Evolutionary conservation across 2,888 invertebrate genomes (phyloP).

Genomic region (Isotomurus palustris): DNA sequence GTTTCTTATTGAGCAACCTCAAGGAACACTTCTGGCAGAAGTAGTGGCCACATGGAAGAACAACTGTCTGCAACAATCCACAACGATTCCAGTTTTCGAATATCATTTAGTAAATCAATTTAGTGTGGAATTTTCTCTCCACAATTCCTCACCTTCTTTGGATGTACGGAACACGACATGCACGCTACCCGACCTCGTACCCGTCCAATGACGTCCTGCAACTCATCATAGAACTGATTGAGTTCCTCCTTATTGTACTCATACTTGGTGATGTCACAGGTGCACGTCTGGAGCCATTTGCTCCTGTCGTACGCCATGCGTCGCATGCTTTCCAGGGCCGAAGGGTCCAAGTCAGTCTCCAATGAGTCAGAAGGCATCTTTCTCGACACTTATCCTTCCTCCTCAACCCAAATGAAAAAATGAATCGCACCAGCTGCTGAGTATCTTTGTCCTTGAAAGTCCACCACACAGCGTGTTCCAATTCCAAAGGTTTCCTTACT

Average conservation of each 20-base stretch:
- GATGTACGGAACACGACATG: slow-evolving; percentile 23
- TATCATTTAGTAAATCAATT: neutral
- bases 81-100: slow-evolving; percentile 1
- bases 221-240: slow-evolving; percentile 27
- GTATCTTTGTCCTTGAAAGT: too few species aligned
- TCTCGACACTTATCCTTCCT: too few species aligned
- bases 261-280: slow-evolving; percentile 28
- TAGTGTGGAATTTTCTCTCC: too few species aligned
- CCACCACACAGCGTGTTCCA: too few species aligned
- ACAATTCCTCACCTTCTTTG: slow-evolving; percentile 22
- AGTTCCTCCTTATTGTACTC: slow-evolving; percentile 33
- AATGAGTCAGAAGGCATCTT: neutral
- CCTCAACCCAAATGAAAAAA: too few species aligned
- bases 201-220: slow-evolving; percentile 28
- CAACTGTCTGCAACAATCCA: slow-evolving; percentile 18
- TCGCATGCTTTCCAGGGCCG: slow-evolving; percentile 30
- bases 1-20: slow-evolving; percentile 22
- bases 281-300: slow-evolving; percentile 34
- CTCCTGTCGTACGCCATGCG: slow-evolving; percentile 28
- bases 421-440: too few species aligned
- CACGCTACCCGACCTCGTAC: slow-evolving; percentile 20
- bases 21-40: slow-evolving; percentile 29
- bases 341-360: slow-evolving; percentile 30
- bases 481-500: too few species aligned
- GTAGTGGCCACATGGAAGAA: slow-evolving; percentile 28